A percentile compares a stretch with the other conserved stretches of the same genome.
These are phyloP conservation scores for Eupithecia exiguata DNA, from an alignment of 2,888 invertebrate genomes.

Conservation along the genomic window DNA sequence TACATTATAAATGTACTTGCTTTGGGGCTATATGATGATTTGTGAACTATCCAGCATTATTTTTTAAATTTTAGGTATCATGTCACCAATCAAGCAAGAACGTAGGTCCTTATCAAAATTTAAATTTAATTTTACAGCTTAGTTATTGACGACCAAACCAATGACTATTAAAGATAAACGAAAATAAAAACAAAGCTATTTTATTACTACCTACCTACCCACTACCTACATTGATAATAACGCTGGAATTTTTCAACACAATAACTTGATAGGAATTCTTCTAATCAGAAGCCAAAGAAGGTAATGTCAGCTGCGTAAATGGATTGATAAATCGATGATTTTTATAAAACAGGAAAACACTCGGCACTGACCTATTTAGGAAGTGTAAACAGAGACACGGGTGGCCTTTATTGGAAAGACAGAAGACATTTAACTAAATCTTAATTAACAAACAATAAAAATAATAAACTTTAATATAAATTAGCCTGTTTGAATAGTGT, in stretches of 20 bases:
- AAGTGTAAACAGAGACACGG: conserved; percentile 7
- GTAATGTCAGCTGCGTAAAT: conserved; percentile 18
- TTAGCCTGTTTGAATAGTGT: background rate
- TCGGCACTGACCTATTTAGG: conserved; percentile 22
- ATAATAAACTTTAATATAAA: conserved; percentile 1
- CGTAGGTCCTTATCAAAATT: background rate
- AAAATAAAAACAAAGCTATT: conserved; percentile 1
- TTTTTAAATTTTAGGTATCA: background rate
- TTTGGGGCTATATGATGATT: background rate
- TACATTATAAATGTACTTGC: background rate
- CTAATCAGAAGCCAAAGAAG: conserved; percentile 20
- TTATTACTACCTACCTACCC: background rate
- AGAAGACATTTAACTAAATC: background rate
- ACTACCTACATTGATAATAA: background rate
- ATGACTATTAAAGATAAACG: background rate
- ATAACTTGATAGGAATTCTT: conserved; percentile 23
- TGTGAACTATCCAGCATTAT: background rate
- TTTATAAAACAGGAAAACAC: conserved; percentile 24
- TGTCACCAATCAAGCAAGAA: background rate
- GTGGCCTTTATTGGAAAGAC: conserved; percentile 10
- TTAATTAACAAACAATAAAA: conserved; percentile 8
- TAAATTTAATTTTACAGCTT: background rate
- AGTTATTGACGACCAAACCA: background rate
- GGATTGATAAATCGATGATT: conserved; percentile 23
- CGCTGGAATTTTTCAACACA: conserved; percentile 10